Evolutionary conservation across 2,888 invertebrate genomes (phyloP), one percentile per base, ranked within the genome.

Genomic region (Papilio gigon): DNA sequence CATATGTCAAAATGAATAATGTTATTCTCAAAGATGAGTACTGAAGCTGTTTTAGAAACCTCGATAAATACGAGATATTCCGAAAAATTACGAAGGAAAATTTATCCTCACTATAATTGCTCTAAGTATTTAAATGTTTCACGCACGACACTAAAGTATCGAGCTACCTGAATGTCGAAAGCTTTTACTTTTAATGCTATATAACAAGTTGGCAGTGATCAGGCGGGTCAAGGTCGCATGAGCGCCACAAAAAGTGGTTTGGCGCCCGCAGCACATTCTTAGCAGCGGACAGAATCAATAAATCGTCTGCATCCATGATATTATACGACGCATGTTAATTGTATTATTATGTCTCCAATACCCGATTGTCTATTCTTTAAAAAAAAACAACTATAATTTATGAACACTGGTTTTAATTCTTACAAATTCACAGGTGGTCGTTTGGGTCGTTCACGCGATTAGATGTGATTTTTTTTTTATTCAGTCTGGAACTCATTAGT

Each of bases 141-240:
- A 17, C 56, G 56, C 25, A 20, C 25, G 47, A 35, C 25, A 63
- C 59, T 70, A 65, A 37, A 30, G 44, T 35, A 40, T 30, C 64
- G 50, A 68, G 68, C 40, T 70, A 76, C 71, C 72, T 78, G 76
- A 82, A 82, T 84, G 85, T 84, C 81, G 85, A 88, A 87, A 85
- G 89, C 86, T 88, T 87, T 88, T 88, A 85, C 86, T 87, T 88
- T 87, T 86, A 81, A 80, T 76, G 78, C 79, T 77, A 83, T 77
- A 83, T 80, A 85, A 87, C 89, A 81, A 84, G 89, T 89, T 83
- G 78, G 74, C 77, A 78, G 79, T 80, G 80, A 80, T 79, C 85
- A 81, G 83, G 72, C 87, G 75, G 88, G 89, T 89, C 90, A 90
- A 89, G 90, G 89, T 79, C 86, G 73, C 72, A 70, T 71, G 73